phyloP scores from a whole-genome alignment of 2,888 invertebrate genomes.

The Andrena bucephala region DNA sequence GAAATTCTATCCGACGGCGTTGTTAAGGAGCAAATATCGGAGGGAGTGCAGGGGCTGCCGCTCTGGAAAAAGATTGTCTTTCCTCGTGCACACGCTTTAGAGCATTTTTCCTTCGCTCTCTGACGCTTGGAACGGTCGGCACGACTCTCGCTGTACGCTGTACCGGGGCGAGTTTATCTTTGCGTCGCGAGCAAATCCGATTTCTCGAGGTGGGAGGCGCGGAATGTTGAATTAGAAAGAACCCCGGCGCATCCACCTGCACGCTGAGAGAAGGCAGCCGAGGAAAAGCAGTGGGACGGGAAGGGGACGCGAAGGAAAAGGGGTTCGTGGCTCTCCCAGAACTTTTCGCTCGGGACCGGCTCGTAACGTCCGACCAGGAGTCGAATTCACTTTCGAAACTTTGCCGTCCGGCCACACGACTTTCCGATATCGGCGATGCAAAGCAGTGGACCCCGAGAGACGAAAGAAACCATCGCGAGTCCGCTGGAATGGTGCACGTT shows the following conservation, averaged over 20 bases:
- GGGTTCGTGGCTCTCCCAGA: constrained; percentile 42
- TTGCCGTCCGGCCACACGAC: constrained; percentile 6
- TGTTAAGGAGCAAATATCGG: constrained; percentile 67
- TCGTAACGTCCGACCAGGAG: background rate
- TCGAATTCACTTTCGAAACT: constrained; percentile 28
- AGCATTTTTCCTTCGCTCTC: background rate
- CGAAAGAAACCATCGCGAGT: too few species aligned
- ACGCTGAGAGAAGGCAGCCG: constrained; percentile 44
- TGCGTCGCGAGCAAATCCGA: constrained; percentile 65
- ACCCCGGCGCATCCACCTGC: constrained; percentile 55
- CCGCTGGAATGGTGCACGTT: background rate
- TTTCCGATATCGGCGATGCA: constrained; percentile 24
- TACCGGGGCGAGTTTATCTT: constrained; percentile 60
- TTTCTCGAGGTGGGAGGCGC: constrained; percentile 56
- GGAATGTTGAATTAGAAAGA: constrained; percentile 70
- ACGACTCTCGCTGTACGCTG: constrained; percentile 23
- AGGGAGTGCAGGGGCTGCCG: constrained; percentile 18
- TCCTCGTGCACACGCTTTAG: background rate
- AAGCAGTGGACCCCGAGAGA: background rate
- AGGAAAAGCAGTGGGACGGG: constrained; percentile 26
- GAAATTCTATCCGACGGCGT: constrained; percentile 61
- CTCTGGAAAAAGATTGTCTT: constrained; percentile 25
- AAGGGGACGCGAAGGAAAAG: constrained; percentile 6
- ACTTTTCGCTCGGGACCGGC: constrained; percentile 55
- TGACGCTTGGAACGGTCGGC: constrained; percentile 25